These are phyloP conservation scores for Chauna torquata DNA, from an alignment of 2,113 vertebrate species.

Conservation along the genomic window DNA sequence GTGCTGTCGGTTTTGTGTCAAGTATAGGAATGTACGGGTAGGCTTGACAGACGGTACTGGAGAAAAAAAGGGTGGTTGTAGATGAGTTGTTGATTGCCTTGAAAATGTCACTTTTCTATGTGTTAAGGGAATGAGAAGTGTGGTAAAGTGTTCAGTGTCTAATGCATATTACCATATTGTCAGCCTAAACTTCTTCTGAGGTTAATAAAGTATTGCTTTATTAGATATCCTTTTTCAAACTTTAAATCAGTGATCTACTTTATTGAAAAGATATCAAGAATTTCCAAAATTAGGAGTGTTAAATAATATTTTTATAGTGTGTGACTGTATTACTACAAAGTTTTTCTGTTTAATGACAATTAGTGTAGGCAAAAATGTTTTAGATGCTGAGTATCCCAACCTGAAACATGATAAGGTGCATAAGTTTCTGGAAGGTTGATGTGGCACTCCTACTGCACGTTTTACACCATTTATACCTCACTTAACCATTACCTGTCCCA, in stretches of 20 bases:
- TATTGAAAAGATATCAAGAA: not conserved
- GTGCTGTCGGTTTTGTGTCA: slow-evolving; percentile 34
- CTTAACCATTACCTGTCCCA: not conserved
- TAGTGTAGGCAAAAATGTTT: not conserved
- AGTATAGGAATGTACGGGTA: slow-evolving; percentile 5
- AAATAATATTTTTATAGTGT: not conserved
- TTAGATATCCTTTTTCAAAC: not conserved
- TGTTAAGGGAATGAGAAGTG: slow-evolving; percentile 26
- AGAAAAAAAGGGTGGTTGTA: slow-evolving; percentile 10
- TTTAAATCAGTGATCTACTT: not conserved
- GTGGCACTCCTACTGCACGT: not conserved
- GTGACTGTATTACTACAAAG: not conserved
- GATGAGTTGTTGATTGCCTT: slow-evolving; percentile 47
- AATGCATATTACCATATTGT: not conserved
- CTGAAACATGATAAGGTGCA: not conserved
- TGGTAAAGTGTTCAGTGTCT: slow-evolving; percentile 32
- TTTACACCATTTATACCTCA: not conserved
- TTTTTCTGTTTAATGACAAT: not conserved
- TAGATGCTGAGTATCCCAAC: not conserved
- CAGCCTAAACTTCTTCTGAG: slow-evolving; percentile 3
- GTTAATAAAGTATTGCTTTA: not conserved
- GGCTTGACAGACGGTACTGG: slow-evolving; percentile 10
- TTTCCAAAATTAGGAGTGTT: not conserved
- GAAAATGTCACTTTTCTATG: slow-evolving; percentile 40
- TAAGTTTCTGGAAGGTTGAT: not conserved